Evolutionary conservation across 2,888 invertebrate genomes (phyloP).

Genomic region (Disparrhopalites patrizii): DNA sequence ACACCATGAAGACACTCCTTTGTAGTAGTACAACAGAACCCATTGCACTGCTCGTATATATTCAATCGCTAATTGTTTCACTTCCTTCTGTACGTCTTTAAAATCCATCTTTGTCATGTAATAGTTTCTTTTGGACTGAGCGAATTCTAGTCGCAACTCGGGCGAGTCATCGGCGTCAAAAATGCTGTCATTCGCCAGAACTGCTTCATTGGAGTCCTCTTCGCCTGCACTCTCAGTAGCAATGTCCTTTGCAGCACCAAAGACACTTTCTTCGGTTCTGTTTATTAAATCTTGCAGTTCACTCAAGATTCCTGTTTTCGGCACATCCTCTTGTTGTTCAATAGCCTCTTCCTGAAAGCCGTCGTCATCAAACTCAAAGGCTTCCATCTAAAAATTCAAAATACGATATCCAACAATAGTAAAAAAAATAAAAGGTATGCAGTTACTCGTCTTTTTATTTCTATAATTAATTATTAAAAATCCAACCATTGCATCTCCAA

Average conservation of each 20-base stretch:
- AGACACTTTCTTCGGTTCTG: slow-evolving; percentile 62
- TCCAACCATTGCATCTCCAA: slow-evolving; percentile 48
- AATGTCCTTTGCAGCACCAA: slow-evolving; percentile 35
- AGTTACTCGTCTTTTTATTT: too few species aligned
- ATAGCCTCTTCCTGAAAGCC: slow-evolving; percentile 36
- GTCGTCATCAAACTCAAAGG: slow-evolving; percentile 45
- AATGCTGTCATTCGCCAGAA: slow-evolving; percentile 56
- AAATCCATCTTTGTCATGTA: slow-evolving; percentile 86
- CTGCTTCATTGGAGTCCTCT: slow-evolving; percentile 51
- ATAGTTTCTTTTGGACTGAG: slow-evolving; percentile 80
- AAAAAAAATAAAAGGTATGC: too few species aligned
- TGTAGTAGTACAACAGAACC: slow-evolving; percentile 94
- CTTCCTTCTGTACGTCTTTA: slow-evolving; percentile 70
- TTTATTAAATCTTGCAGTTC: slow-evolving; percentile 62
- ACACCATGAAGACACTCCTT: slow-evolving; percentile 94
- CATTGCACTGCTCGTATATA: slow-evolving; percentile 94
- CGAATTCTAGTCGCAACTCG: slow-evolving; percentile 64
- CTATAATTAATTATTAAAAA: too few species aligned
- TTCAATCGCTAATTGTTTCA: slow-evolving; percentile 75
- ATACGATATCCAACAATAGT: background rate
- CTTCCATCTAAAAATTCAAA: slow-evolving; percentile 39
- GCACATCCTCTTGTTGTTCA: slow-evolving; percentile 21
- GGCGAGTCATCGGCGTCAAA: slow-evolving; percentile 58
- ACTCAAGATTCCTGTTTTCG: slow-evolving; percentile 47
- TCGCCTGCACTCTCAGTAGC: slow-evolving; percentile 23